These are phyloP conservation scores for Phyllotreta striolata DNA, from an alignment of 2,888 invertebrate species.

Conservation along the genomic window DNA sequence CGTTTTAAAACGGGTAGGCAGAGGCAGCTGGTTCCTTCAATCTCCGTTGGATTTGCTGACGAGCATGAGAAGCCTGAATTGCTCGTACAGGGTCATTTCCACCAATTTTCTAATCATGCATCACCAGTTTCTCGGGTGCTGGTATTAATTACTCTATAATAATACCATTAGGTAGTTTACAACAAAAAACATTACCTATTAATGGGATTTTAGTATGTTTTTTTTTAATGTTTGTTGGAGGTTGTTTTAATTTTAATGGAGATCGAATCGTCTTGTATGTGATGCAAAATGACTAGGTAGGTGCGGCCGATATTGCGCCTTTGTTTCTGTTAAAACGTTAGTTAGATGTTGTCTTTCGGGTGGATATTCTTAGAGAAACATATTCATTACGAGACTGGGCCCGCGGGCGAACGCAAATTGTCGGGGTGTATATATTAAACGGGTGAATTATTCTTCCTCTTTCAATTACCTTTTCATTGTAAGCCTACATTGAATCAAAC, in stretches of 20 bases:
- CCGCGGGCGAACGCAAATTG: conserved; percentile 7
- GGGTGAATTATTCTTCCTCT: conserved; percentile 2
- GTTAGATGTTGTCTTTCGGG: conserved; percentile 15
- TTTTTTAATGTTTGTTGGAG: too few species aligned
- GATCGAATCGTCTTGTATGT: background rate
- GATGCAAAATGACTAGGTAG: conserved; percentile 6
- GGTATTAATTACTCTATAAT: too few species aligned
- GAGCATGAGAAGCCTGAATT: conserved; percentile 22
- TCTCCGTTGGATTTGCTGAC: conserved; percentile 28
- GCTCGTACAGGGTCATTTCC: conserved; percentile 4
- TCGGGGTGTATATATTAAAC: conserved; percentile 11
- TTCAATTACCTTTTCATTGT: background rate
- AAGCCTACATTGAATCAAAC: background rate
- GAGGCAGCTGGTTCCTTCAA: conserved; percentile 40
- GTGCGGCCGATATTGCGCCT: conserved; percentile 24
- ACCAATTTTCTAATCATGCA: too few species aligned
- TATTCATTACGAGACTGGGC: conserved; percentile 13
- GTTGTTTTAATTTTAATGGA: too few species aligned
- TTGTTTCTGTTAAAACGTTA: conserved; percentile 23
- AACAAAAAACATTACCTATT: too few species aligned
- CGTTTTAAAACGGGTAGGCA: conserved; percentile 39
- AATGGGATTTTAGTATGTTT: too few species aligned
- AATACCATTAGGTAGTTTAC: too few species aligned
- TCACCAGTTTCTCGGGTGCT: too few species aligned
- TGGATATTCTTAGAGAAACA: conserved; percentile 19